phyloP scores from a whole-genome alignment of 1,140 invertebrate species.

The Calliphora vicina region DNA sequence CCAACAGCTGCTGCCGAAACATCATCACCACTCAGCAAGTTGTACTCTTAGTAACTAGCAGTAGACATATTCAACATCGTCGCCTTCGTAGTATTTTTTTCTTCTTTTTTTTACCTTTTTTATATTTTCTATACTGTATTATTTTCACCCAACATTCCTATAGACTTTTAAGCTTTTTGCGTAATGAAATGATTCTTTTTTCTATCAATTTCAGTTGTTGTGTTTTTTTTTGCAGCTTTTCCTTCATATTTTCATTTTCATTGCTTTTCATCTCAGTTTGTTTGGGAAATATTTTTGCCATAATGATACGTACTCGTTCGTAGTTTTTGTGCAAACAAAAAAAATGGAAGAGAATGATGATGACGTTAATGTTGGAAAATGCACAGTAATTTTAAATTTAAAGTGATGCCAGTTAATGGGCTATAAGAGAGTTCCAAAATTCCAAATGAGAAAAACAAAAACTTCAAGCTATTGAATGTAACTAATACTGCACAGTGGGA shows the following conservation, averaged over 20 bases:
- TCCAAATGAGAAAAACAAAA: no score
- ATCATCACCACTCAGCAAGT: not conserved
- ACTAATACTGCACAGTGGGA: no score
- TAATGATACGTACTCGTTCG: not conserved
- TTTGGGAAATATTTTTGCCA: constrained; percentile 3
- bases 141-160: constrained; percentile 9
- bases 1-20: no score
- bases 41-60: not conserved
- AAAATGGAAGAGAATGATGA: not conserved
- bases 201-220: not conserved
- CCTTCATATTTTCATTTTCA: not conserved
- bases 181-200: constrained; percentile 31
- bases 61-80: not conserved
- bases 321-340: not conserved
- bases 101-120: not conserved
- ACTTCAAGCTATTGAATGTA: no score
- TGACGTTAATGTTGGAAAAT: constrained; percentile 32
- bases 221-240: not conserved
- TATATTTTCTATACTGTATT: not conserved
- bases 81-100: not conserved
- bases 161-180: constrained; percentile 28
- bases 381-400: not conserved
- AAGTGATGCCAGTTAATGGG: not conserved
- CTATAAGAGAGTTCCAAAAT: no score
- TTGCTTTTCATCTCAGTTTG: not conserved